These are phyloP conservation scores for Clanis bilineata DNA, from an alignment of 2,888 invertebrate species.

Conservation along the genomic window DNA sequence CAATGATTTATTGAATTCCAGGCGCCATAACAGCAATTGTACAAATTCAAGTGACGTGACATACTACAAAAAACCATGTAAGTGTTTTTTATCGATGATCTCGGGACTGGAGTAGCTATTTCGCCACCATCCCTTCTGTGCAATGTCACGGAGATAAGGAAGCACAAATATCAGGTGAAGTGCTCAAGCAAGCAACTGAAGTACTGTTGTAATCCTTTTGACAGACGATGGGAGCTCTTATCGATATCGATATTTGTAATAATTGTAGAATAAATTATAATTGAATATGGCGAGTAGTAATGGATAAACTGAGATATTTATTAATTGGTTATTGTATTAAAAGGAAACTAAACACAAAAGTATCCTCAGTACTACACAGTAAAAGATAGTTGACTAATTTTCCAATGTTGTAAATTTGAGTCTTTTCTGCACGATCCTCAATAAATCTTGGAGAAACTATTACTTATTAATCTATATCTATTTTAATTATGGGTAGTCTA, in stretches of 20 bases:
- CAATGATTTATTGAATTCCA: conserved; percentile 14
- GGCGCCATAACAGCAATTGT: conserved; percentile 18
- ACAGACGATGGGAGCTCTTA: conserved; percentile 34
- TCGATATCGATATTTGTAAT: conserved; percentile 26
- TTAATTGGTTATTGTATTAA: too few species aligned
- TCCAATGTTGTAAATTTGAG: too few species aligned
- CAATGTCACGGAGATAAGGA: conserved; percentile 63
- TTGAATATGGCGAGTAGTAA: too few species aligned
- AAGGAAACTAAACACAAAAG: too few species aligned
- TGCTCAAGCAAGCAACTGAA: conserved; percentile 51
- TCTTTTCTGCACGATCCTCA: too few species aligned
- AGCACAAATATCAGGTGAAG: conserved; percentile 70
- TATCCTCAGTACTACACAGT: too few species aligned
- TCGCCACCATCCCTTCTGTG: conserved; percentile 66
- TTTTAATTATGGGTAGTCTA: too few species aligned
- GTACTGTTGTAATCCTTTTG: conserved; percentile 52
- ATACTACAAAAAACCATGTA: conserved; percentile 8
- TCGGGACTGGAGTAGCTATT: conserved; percentile 54
- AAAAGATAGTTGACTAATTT: too few species aligned
- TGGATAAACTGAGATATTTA: too few species aligned
- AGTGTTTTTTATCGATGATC: conserved; percentile 30
- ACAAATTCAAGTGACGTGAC: conserved; percentile 29
- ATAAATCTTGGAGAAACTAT: too few species aligned
- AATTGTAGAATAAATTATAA: too few species aligned
- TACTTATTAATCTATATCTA: too few species aligned